Percentiles rank a stretch among this genome's conserved stretches.
Evolutionary conservation across 1,140 invertebrate genomes (phyloP).

Genomic region (Cydia splendana): DNA sequence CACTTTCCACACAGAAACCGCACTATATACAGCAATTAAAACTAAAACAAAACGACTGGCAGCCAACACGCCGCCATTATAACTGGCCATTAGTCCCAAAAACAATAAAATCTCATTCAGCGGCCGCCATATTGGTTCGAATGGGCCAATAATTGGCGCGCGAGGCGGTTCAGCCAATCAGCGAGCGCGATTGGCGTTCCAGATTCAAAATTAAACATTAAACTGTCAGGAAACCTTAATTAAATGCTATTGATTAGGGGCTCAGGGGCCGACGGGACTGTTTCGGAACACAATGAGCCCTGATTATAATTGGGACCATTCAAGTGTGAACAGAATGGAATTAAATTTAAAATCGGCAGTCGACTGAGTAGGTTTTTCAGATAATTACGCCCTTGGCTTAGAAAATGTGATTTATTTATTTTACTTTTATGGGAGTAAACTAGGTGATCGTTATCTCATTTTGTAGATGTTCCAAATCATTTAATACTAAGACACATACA

Average conservation of each 20-base stretch:
- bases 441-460: neutral
- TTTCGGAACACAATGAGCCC: constrained; percentile 10
- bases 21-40: constrained; percentile 17
- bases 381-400: neutral
- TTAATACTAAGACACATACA: too few relatives aligned
- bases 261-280: constrained; percentile 23
- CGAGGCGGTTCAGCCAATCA: constrained; percentile 48
- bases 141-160: constrained; percentile 59
- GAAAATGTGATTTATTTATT: neutral
- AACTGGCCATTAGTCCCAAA: constrained; percentile 50
- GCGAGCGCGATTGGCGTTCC: constrained; percentile 39
- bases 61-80: constrained; percentile 45
- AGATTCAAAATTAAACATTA: constrained; percentile 44
- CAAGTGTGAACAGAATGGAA: neutral
- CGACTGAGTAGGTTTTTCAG: neutral
- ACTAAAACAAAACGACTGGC: constrained; percentile 37
- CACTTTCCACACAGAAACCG: neutral
- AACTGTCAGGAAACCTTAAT: constrained; percentile 43
- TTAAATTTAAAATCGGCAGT: constrained; percentile 1
- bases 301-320: constrained; percentile 9
- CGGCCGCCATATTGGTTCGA: constrained; percentile 54
- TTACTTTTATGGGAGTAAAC: neutral
- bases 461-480: too few relatives aligned
- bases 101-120: constrained; percentile 45
- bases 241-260: constrained; percentile 32